Percentiles rank a stretch among this genome's conserved stretches.
Evolutionary conservation across 2,113 vertebrate species (phyloP).

Genomic region (Hemiprocne comata): DNA sequence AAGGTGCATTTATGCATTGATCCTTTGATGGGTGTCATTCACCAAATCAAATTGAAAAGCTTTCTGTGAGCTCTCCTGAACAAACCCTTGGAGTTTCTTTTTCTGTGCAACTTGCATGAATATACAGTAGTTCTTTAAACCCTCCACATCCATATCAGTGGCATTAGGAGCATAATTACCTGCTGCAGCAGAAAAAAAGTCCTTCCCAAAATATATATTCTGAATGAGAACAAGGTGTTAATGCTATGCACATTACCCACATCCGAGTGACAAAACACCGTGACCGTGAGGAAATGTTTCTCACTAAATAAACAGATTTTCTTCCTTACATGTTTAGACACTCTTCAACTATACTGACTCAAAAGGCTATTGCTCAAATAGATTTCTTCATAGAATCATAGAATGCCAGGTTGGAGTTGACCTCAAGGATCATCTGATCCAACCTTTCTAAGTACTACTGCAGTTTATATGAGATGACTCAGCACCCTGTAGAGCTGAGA

Average conservation of each 20-base stretch:
- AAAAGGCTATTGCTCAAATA: neutral
- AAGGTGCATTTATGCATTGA: neutral
- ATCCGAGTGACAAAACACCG: neutral
- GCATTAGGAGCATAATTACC: neutral
- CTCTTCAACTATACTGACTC: neutral
- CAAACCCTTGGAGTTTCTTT: neutral
- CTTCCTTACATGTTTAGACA: neutral
- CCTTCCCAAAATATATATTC: neutral
- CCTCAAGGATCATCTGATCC: too few species aligned
- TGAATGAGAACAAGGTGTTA: neutral
- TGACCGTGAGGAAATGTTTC: neutral
- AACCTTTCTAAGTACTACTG: too few species aligned
- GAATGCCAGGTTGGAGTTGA: too few species aligned
- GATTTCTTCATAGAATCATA: neutral
- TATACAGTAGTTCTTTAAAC: neutral
- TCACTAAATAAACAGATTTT: neutral
- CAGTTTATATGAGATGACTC: too few species aligned
- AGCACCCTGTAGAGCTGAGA: too few species aligned
- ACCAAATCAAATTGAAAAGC: neutral
- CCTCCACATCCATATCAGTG: rapidly evolving
- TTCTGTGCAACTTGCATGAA: neutral
- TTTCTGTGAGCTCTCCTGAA: neutral
- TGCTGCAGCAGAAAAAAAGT: neutral
- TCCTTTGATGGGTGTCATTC: neutral
- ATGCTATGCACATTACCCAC: neutral